A percentile compares a stretch with the other conserved stretches of the same genome.
Conservation (phyloP, 2,113 vertebrate genomes). For the Salminus brasiliensis region DNA sequence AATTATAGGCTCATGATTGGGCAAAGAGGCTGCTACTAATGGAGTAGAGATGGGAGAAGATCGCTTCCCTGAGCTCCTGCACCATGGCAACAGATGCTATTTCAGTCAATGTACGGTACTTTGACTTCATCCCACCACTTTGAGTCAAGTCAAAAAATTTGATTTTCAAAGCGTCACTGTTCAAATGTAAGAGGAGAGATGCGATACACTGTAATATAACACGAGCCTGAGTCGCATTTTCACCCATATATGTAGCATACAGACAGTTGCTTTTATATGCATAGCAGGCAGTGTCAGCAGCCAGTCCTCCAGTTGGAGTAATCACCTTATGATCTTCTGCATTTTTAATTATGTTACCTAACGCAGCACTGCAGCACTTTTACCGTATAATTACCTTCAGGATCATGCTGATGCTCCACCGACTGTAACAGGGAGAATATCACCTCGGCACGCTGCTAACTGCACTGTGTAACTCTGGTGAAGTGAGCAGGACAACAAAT, state of each 20-base stretch:
- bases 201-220: background rate
- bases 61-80: background rate
- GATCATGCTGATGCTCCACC: too few species aligned
- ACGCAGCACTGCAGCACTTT: too few species aligned
- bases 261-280: too few species aligned
- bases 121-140: background rate
- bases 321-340: too few species aligned
- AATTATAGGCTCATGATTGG: slow-evolving; percentile 24
- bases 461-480: too few species aligned
- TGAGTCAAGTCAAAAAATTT: background rate
- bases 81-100: background rate
- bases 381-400: too few species aligned
- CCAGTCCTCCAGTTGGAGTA: too few species aligned
- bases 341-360: too few species aligned
- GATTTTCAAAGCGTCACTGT: background rate
- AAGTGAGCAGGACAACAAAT: too few species aligned
- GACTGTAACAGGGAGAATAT: too few species aligned
- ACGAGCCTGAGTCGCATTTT: background rate
- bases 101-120: slow-evolving; percentile 4
- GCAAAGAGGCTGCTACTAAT: background rate
- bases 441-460: too few species aligned
- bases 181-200: background rate
- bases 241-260: background rate
- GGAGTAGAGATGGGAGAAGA: background rate
- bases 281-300: too few species aligned